Evolutionary conservation across 2,888 invertebrate species (phyloP).

Genomic region (Venusia cambrica): DNA sequence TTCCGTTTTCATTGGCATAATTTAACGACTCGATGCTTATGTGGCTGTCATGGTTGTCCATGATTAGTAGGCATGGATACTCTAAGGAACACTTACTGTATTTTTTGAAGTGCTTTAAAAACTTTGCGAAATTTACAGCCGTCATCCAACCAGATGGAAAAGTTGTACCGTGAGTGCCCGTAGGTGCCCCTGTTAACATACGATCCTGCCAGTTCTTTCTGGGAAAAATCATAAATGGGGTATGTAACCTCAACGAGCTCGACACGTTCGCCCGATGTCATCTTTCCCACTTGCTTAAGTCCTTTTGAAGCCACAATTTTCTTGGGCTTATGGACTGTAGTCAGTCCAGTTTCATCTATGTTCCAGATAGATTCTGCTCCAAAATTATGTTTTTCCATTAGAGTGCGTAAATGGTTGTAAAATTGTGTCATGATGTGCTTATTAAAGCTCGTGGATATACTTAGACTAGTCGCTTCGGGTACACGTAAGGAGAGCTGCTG

Average conservation of each 20-base stretch:
- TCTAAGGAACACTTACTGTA: constrained; percentile 1
- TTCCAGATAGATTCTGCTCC: constrained; percentile 26
- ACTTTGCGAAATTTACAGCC: not conserved
- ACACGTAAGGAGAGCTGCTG: no score
- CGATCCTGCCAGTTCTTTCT: constrained; percentile 15
- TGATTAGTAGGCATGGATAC: not conserved
- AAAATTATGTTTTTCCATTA: constrained; percentile 23
- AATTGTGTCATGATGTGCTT: constrained; percentile 19
- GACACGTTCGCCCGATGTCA: constrained; percentile 30
- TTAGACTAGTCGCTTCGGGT: constrained; percentile 13
- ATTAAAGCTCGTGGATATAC: constrained; percentile 24
- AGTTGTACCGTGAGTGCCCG: no score
- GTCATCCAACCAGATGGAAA: no score
- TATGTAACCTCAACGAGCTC: constrained; percentile 16
- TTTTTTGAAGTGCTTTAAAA: constrained; percentile 1
- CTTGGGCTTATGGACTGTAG: constrained; percentile 31
- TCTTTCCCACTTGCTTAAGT: constrained; percentile 21
- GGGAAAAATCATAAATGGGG: constrained; percentile 20
- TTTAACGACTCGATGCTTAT: constrained; percentile 2
- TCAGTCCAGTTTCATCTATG: constrained; percentile 28
- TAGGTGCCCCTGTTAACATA: no score
- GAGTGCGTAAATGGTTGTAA: constrained; percentile 16
- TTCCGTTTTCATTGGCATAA: constrained; percentile 7
- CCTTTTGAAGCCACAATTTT: constrained; percentile 32
- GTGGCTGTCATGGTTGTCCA: constrained; percentile 7